Evolutionary conservation across 2,888 invertebrate genomes (phyloP), one percentile per base, ranked within the genome.

Genomic region (Sinopyrophorus schimmeli): DNA sequence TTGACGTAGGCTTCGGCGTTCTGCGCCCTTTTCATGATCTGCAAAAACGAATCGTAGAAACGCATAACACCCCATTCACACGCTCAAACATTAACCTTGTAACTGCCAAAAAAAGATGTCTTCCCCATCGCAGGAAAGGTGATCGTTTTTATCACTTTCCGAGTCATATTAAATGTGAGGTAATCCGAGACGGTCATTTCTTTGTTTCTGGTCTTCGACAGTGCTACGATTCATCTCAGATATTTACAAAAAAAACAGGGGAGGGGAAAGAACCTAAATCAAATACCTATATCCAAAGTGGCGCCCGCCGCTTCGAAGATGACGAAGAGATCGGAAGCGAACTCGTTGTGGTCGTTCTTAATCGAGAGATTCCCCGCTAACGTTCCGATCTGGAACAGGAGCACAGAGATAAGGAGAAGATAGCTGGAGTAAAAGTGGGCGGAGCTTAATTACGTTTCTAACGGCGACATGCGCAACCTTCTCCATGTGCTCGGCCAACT

Each of bases 1-100:
- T 87, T 87, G 0, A 89, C 83, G 63, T 83, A 80, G 0, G 87
- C 87, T 58, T 86, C 86, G 0, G 86, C 81, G 61, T 86, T 86
- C 71, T 86, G 84, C 1, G 82, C 77, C 43, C 87, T 74, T 1
- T 84, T 80, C 79, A 84, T 84, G 37, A 88, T 80, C 86, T 87
- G 58, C 46, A 75, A 69, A 35, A 23, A 26, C 27, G 10, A 15
- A 38, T n/a, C n/a, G 16, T 9, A 9, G 11, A 32, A 5, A 9
- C 6, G 17, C 5, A 3, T 18, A 18, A 18, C 18, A 18, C 18
- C 2, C 15, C 1, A 6, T 15, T 38, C 26, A 10, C 6, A 3
- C 1, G 6, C 16, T 4, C 2, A 5, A 9, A 4, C 6, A 2
- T 5, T 21, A 7, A 34, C 42, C 23, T 42, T 42, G 18, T 42